phyloP scores from a whole-genome alignment of 92 coral and sea anemone species.

The Zoanthus sociatus region DNA sequence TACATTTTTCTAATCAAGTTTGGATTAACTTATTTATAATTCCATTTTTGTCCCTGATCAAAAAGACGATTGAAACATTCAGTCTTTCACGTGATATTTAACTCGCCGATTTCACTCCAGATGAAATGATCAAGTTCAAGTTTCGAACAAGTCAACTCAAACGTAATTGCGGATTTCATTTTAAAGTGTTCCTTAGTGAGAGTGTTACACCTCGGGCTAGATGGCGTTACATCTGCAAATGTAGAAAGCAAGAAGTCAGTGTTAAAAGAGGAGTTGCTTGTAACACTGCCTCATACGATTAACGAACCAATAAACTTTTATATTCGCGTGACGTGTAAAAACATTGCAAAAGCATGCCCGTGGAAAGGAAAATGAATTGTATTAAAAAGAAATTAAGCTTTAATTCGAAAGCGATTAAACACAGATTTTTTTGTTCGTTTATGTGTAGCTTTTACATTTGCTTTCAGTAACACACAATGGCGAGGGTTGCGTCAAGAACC shows the following conservation, averaged over 20 bases:
- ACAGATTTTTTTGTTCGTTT: conserved; percentile 8
- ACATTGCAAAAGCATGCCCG: not conserved
- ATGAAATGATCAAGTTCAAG: not conserved
- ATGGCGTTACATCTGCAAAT: conserved; percentile 56
- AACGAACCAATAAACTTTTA: conserved; percentile 25
- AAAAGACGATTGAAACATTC: not conserved
- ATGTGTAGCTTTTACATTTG: conserved; percentile 50
- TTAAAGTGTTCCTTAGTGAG: conserved; percentile 35
- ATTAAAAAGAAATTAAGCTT: not conserved
- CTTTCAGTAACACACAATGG: conserved; percentile 28
- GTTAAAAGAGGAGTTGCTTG: conserved; percentile 37
- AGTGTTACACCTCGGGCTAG: conserved; percentile 37
- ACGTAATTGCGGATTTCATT: not conserved
- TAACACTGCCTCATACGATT: conserved; percentile 46
- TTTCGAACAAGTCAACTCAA: not conserved
- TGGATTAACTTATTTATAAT: not conserved
- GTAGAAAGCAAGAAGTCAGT: conserved; percentile 53
- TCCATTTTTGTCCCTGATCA: not conserved
- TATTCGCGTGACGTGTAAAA: not conserved
- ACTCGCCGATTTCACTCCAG: not conserved
- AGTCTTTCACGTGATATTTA: not conserved
- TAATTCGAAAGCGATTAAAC: not conserved
- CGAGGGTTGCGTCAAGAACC: not conserved
- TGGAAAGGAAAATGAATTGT: too few relatives aligned
- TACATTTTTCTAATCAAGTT: too few relatives aligned